These are phyloP conservation scores for Hyposmocoma kahamanoa DNA, from an alignment of 1,140 invertebrate species.

Conservation along the genomic window DNA sequence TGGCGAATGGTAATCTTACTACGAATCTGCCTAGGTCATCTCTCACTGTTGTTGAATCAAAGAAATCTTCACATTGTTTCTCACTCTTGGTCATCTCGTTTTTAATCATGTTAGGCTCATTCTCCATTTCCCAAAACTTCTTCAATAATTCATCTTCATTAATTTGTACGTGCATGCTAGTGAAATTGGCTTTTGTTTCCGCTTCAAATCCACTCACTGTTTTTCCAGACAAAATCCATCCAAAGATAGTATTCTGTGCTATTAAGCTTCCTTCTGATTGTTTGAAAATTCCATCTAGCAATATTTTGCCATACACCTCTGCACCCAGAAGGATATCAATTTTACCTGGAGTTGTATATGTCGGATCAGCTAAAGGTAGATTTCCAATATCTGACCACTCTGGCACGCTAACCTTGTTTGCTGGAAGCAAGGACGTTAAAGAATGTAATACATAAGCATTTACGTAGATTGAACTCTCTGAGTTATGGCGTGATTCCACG, in stretches of 20 bases:
- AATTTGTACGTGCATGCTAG: not conserved
- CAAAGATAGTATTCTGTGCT: constrained; percentile 22
- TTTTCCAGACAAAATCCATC: constrained; percentile 24
- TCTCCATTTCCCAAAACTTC: not conserved
- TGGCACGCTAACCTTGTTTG: constrained; percentile 6
- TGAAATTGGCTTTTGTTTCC: too few species aligned
- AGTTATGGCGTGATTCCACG: constrained; percentile 5
- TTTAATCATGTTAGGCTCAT: not conserved
- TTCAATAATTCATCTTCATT: not conserved
- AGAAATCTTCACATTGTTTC: not conserved
- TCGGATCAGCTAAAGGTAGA: constrained; percentile 20
- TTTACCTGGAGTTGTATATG: constrained; percentile 18
- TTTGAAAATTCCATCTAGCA: constrained; percentile 18
- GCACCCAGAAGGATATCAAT: constrained; percentile 25
- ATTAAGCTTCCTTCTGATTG: too few species aligned
- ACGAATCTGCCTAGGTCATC: not conserved
- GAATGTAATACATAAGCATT: constrained; percentile 19
- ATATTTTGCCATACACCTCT: constrained; percentile 16
- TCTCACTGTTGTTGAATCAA: not conserved
- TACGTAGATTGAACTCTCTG: not conserved
- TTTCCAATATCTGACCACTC: constrained; percentile 9
- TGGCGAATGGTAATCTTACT: not conserved
- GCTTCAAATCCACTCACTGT: not conserved
- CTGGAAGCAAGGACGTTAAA: constrained; percentile 20
- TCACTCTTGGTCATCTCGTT: not conserved